Percentiles rank a stretch among this genome's conserved stretches.
These are phyloP conservation scores for Actenoides hombroni DNA, from an alignment of 2,113 vertebrate species.

Conservation along the genomic window DNA sequence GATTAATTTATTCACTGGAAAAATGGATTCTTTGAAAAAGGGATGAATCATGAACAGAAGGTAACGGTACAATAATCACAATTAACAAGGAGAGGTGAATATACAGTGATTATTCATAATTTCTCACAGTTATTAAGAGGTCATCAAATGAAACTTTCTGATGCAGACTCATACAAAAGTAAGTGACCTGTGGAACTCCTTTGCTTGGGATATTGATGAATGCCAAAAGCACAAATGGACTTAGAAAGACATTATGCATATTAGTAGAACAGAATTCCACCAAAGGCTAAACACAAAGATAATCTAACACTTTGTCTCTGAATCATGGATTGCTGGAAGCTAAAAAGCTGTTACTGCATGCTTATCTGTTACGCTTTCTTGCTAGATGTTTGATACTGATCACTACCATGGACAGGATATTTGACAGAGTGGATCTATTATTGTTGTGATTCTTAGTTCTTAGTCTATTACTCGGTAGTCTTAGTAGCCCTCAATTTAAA, in stretches of 20 bases:
- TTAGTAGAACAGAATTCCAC: background rate
- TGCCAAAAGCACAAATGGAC: background rate
- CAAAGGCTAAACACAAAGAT: background rate
- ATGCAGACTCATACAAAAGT: background rate
- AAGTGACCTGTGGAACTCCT: background rate
- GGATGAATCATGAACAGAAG: background rate
- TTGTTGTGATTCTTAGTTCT: background rate
- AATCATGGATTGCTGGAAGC: background rate
- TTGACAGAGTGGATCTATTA: background rate
- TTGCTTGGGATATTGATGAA: background rate
- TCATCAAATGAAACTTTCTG: background rate
- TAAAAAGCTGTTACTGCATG: background rate
- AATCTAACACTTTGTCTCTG: background rate
- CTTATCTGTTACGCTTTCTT: background rate
- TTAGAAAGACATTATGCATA: background rate
- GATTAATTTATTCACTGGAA: background rate
- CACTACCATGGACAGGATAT: background rate
- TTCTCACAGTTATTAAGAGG: background rate
- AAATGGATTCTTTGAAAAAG: background rate
- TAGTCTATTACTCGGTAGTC: background rate
- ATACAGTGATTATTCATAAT: background rate
- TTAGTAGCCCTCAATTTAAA: background rate
- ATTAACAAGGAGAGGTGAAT: background rate
- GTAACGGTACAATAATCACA: background rate
- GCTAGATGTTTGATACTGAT: background rate